phyloP scores from a whole-genome alignment of 2,113 vertebrate genomes.

The Elephantulus edwardii region DNA sequence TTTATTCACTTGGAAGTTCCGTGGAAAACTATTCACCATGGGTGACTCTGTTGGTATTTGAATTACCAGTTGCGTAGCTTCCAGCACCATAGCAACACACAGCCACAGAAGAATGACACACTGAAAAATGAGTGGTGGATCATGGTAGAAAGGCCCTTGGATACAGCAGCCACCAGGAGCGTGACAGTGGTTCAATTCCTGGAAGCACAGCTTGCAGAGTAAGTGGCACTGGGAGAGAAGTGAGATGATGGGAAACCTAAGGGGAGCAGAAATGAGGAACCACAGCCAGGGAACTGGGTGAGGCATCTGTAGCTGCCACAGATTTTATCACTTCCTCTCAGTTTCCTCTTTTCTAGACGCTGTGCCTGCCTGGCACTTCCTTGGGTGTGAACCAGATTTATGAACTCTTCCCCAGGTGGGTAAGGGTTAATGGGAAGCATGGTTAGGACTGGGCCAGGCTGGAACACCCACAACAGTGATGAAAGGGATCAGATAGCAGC shows the following conservation, averaged over 20 bases:
- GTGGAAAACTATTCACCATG: background rate
- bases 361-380: background rate
- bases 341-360: background rate
- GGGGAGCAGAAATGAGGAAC: background rate
- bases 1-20: background rate
- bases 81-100: background rate
- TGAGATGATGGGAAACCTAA: no score
- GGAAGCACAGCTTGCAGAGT: background rate
- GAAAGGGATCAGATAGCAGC: no score
- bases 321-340: background rate
- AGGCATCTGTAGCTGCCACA: background rate
- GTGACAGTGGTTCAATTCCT: fast-evolving
- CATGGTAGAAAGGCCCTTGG: background rate
- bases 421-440: background rate
- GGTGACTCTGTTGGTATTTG: background rate
- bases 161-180: background rate
- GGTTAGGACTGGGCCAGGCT: fast-evolving
- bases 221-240: background rate
- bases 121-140: background rate
- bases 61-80: background rate
- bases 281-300: background rate
- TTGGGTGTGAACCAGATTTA: background rate
- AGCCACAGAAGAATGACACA: background rate
- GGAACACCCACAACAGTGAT: background rate
- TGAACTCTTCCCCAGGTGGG: background rate